phyloP scores from a whole-genome alignment of 2,888 invertebrate genomes.

The Ophraella communa region DNA sequence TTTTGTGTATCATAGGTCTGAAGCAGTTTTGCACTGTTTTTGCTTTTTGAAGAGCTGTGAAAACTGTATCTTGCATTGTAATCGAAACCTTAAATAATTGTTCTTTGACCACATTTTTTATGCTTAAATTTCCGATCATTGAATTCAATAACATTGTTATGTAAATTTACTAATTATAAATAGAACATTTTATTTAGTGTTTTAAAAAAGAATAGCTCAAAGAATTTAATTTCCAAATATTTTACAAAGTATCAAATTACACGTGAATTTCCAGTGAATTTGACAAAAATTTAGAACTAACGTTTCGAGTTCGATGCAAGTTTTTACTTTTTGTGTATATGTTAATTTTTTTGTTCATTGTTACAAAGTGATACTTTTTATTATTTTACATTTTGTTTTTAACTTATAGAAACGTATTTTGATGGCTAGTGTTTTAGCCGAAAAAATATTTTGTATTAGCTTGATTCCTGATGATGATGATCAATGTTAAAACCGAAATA shows the following conservation, averaged over 20 bases:
- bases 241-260: background rate
- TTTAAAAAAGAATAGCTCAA: background rate
- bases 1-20: slow-evolving; percentile 52
- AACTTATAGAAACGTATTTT: slow-evolving; percentile 51
- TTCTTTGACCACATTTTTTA: background rate
- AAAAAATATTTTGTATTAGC: slow-evolving; percentile 50
- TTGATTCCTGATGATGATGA: slow-evolving; percentile 31
- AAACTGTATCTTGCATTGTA: slow-evolving; percentile 48
- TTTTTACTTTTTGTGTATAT: slow-evolving; percentile 52
- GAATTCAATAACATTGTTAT: no score
- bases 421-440: slow-evolving; percentile 35
- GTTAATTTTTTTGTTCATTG: slow-evolving; percentile 56
- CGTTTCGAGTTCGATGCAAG: slow-evolving; percentile 45
- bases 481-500: slow-evolving; percentile 31
- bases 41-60: slow-evolving; percentile 53
- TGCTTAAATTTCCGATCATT: no score
- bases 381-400: slow-evolving; percentile 56
- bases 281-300: background rate
- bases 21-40: slow-evolving; percentile 52
- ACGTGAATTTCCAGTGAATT: background rate
- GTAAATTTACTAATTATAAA: no score
- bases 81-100: no score
- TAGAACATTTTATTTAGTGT: no score
- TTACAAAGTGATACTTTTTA: slow-evolving; percentile 58
- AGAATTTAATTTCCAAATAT: background rate